These are phyloP conservation scores for Pherbina coryleti DNA, from an alignment of 2,888 invertebrate genomes.

Conservation along the genomic window DNA sequence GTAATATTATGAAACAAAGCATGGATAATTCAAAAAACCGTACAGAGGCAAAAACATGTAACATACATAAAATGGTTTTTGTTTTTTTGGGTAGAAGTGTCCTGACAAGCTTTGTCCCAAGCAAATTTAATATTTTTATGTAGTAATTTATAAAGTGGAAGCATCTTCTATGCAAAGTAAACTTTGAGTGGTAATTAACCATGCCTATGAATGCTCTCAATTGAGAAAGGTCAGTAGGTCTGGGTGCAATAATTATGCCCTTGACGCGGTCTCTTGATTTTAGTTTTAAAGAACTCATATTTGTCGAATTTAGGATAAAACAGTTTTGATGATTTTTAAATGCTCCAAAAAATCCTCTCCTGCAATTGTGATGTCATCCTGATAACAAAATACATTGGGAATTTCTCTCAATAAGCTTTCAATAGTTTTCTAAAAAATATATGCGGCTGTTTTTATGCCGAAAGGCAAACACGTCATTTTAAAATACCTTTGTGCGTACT, in stretches of 20 bases:
- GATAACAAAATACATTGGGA: slow-evolving; percentile 34
- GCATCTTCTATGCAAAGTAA: slow-evolving; percentile 43
- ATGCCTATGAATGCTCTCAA: slow-evolving; percentile 24
- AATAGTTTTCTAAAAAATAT: slow-evolving; percentile 38
- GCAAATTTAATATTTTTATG: slow-evolving; percentile 45
- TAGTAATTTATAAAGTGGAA: slow-evolving; percentile 42
- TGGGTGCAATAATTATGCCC: slow-evolving; percentile 22
- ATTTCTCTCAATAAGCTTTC: slow-evolving; percentile 34
- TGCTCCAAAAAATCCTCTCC: too few species aligned
- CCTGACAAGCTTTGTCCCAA: slow-evolving; percentile 53
- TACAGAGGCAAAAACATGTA: too few species aligned
- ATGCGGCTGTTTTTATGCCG: slow-evolving; percentile 3
- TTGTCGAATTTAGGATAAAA: slow-evolving; percentile 29
- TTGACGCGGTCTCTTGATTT: slow-evolving; percentile 37
- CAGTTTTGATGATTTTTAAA: slow-evolving; percentile 26
- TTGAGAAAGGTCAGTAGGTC: slow-evolving; percentile 38
- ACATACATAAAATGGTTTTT: too few species aligned
- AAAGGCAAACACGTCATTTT: slow-evolving; percentile 14
- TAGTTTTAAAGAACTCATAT: slow-evolving; percentile 38
- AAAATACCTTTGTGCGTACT: slow-evolving; percentile 36
- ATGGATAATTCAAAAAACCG: too few species aligned
- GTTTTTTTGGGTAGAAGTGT: too few species aligned
- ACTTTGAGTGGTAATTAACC: slow-evolving; percentile 44
- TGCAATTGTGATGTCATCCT: slow-evolving; percentile 40
- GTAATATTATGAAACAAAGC: too few species aligned